Base-by-base conservation (phyloP, 2,888 invertebrate species). In the Tipula vernalis region DNA sequence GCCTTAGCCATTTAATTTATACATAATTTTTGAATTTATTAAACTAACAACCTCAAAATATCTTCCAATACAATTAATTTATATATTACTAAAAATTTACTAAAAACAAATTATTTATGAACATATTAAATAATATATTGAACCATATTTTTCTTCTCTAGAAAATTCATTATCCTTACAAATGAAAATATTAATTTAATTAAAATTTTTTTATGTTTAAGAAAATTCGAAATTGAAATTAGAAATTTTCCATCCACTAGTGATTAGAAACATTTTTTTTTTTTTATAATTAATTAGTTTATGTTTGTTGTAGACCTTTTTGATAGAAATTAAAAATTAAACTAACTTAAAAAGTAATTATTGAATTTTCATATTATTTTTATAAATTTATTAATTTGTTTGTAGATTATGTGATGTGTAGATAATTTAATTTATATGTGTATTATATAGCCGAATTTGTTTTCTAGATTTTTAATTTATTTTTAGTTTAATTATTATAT, bases 301-400 rank as follows among this genome's bases (percentile, higher is more conserved):
- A 28, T 71, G 28, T 71, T 71, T 71, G 71, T 71, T 71, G 71
- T 71, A 71, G 71, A 28, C 28, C 28, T 71, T 28, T 71, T 71
- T 71, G 71, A 71, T 28, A 18, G 28, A 28, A 18, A 71, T 71
- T 71, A 71, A 71, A 28, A 57, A 57, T 57, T 71, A 71, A 10
- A 71, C 71, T 5, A 28, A 71, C 5, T 6, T 6, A 39, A 39
- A 5, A 15, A 51, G 15, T 15, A 39, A 57, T 57, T 57, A 57
- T 57, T 57, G 15, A 71, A 71, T 71, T 71, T 71, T 71, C 28
- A 28, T 71, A 71, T 28, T 71, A 28, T 28, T 71, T 71, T 71
- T 71, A 71, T 71, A 71, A 71, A 71, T 71, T 71, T 71, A 71
- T 71, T 71, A 71, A 71, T 71, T 71, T 71, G 71, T 71, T 71